A percentile compares a stretch with the other conserved stretches of the same genome.
phyloP scores from a whole-genome alignment of 1,140 invertebrate genomes.

The Brachionus rubens region DNA sequence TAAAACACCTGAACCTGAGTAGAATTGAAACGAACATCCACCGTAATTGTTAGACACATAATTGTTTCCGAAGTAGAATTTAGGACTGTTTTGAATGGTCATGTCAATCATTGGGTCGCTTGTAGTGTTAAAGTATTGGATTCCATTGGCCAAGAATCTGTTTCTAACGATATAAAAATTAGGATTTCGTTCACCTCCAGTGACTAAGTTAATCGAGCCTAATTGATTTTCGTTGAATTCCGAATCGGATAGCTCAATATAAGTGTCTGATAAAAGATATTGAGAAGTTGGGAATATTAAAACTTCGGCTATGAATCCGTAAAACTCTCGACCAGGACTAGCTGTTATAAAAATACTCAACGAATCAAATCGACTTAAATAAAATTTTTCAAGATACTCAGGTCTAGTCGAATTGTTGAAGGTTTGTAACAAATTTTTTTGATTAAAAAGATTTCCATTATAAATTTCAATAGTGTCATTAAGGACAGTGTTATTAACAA shows the following conservation, averaged over 20 bases:
- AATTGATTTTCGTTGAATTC: constrained; percentile 77
- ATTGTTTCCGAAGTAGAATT: constrained; percentile 68
- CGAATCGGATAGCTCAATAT: constrained; percentile 79
- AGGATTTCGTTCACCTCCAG: constrained; percentile 91
- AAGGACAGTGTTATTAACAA: constrained; percentile 66
- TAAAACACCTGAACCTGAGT: constrained; percentile 11
- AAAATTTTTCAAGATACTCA: constrained; percentile 29
- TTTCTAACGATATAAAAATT: constrained; percentile 82
- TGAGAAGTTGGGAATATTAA: constrained; percentile 73
- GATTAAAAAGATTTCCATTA: constrained; percentile 87
- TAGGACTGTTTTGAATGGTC: constrained; percentile 89
- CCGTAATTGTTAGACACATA: constrained; percentile 17
- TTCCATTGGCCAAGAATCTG: constrained; percentile 79
- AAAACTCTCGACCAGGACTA: constrained; percentile 82
- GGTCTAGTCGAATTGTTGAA: constrained; percentile 54
- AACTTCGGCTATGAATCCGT: constrained; percentile 96
- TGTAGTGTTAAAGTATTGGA: constrained; percentile 88
- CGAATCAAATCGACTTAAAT: constrained; percentile 32
- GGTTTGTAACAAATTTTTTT: constrained; percentile 70
- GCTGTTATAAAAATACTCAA: constrained; percentile 82
- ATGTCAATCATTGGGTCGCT: constrained; percentile 77
- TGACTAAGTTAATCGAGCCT: constrained; percentile 80
- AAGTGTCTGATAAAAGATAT: constrained; percentile 77
- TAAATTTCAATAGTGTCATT: constrained; percentile 79
- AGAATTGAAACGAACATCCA: background rate